Percentiles rank a stretch among this genome's conserved stretches.
These are phyloP conservation scores for Corythaixoides concolor DNA, from an alignment of 2,113 vertebrate genomes.

Conservation along the genomic window DNA sequence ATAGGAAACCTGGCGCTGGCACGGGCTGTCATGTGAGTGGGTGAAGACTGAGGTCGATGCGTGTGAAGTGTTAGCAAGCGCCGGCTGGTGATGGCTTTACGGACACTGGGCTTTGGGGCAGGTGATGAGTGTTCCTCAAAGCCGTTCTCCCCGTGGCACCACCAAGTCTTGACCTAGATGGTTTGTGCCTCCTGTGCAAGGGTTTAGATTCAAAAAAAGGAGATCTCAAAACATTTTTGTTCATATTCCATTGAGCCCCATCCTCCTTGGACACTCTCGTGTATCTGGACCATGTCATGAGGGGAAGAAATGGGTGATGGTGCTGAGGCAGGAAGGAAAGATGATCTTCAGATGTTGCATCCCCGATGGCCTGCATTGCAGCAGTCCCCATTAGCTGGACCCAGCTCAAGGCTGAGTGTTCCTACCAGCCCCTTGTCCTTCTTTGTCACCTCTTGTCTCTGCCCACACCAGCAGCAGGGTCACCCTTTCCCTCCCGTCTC, in stretches of 20 bases:
- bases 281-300: accelerated
- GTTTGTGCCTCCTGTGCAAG: not conserved
- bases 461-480: not conserved
- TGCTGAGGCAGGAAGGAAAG: not conserved
- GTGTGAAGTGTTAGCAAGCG: not conserved
- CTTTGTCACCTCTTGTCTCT: not conserved
- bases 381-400: not conserved
- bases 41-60: not conserved
- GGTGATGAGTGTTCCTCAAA: not conserved
- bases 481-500: not conserved
- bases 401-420: not conserved
- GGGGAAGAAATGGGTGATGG: not conserved
- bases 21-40: not conserved
- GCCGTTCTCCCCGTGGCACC: not conserved
- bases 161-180: not conserved
- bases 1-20: not conserved
- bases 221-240: not conserved
- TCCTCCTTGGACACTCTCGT: not conserved
- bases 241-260: accelerated
- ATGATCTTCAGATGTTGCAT: not conserved
- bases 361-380: accelerated
- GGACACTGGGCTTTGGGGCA: not conserved
- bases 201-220: not conserved
- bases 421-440: not conserved
- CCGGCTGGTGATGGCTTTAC: not conserved